These are phyloP conservation scores for Pipistrellus kuhlii DNA, from an alignment of 2,797 vertebrate species.

Conservation along the genomic window DNA sequence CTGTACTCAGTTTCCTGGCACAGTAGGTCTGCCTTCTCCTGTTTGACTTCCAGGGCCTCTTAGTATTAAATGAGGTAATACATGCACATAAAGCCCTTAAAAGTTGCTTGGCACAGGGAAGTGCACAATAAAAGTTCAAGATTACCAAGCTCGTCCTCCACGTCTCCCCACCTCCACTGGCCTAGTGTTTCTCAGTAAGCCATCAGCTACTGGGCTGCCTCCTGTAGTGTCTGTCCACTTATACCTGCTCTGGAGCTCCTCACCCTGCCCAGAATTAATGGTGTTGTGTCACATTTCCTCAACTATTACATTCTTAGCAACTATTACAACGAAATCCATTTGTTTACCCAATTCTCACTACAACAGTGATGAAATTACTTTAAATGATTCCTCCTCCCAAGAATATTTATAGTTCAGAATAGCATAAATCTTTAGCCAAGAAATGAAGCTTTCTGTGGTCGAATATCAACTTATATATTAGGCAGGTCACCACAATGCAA, in stretches of 20 bases:
- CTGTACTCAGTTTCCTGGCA: background rate
- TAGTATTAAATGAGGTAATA: constrained; percentile 41
- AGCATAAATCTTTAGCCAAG: background rate
- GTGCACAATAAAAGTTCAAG: background rate
- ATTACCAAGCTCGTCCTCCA: background rate
- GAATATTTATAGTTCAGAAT: constrained; percentile 9
- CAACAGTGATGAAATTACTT: background rate
- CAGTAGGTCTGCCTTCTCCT: background rate
- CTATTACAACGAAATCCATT: background rate
- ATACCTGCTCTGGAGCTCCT: background rate
- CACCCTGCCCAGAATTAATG: background rate
- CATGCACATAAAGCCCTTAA: background rate
- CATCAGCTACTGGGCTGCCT: background rate
- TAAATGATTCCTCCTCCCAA: background rate
- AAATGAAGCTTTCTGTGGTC: background rate
- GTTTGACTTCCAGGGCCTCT: background rate
- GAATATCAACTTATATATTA: background rate
- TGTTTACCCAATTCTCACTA: background rate
- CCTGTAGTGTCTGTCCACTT: background rate
- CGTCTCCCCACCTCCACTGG: background rate
- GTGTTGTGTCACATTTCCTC: background rate
- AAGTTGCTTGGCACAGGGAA: background rate
- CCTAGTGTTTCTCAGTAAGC: background rate
- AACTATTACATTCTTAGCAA: background rate
- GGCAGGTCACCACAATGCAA: background rate